These are phyloP conservation scores for Ormyrus rosae DNA, from an alignment of 2,888 invertebrate genomes.

Conservation along the genomic window DNA sequence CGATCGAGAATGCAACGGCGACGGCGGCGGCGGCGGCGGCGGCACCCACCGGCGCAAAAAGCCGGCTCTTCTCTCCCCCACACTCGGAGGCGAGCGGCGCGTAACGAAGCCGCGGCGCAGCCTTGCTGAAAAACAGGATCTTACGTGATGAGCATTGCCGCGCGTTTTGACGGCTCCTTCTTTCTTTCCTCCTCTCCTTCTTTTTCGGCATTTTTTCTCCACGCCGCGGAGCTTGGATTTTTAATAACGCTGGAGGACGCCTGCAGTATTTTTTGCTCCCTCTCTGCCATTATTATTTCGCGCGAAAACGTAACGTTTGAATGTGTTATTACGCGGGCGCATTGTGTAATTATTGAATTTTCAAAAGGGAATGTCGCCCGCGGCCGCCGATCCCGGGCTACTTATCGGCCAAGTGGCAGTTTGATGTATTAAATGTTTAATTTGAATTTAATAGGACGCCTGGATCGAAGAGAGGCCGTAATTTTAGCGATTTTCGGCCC, in stretches of 20 bases:
- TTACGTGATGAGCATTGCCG: constrained; percentile 45
- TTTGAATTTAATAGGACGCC: constrained; percentile 18
- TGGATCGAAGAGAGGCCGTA: background rate
- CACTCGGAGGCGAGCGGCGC: constrained; percentile 41
- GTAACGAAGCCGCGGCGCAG: constrained; percentile 49
- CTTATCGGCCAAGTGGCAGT: constrained; percentile 23
- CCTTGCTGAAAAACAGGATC: constrained; percentile 60
- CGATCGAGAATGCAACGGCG: constrained; percentile 59
- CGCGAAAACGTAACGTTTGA: constrained; percentile 6
- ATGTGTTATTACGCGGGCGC: constrained; percentile 21
- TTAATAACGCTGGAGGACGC: constrained; percentile 2
- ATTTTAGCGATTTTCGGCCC: constrained; percentile 1
- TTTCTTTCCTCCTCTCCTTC: background rate
- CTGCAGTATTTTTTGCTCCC: background rate
- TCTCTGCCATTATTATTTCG: constrained; percentile 20
- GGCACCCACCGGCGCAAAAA: constrained; percentile 9
- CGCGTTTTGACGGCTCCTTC: constrained; percentile 34
- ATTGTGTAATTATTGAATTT: constrained; percentile 45
- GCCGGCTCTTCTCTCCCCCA: constrained; percentile 6
- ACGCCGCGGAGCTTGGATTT: background rate
- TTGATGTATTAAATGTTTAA: constrained; percentile 36
- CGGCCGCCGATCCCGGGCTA: constrained; percentile 8
- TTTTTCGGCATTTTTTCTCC: background rate
- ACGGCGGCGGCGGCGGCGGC: constrained; percentile 58
- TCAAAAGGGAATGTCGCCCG: background rate